phyloP scores from a whole-genome alignment of 2,797 vertebrate genomes.

The Hylomyscus alleni region DNA sequence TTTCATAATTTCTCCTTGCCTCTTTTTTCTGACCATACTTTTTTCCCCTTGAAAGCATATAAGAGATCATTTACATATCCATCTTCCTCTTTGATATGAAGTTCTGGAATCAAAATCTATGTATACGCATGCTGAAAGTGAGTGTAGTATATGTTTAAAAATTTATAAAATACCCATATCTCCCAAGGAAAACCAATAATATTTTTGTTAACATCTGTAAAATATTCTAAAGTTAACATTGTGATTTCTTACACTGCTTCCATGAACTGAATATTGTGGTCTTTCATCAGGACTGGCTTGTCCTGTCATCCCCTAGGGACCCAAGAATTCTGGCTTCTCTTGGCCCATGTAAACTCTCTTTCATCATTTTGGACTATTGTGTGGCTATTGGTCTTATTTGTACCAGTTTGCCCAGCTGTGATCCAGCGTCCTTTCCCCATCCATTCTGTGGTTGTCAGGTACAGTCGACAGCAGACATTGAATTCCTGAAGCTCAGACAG shows the following conservation, averaged over 20 bases:
- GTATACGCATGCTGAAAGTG: accelerated
- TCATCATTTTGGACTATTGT: not conserved
- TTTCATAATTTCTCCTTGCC: not conserved
- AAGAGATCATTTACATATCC: not conserved
- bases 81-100: not conserved
- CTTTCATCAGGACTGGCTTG: not conserved
- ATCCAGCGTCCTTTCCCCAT: not conserved
- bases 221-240: no score
- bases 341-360: not conserved
- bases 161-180: not conserved
- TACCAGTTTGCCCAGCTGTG: not conserved
- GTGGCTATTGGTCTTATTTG: not conserved
- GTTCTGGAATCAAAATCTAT: not conserved
- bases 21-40: not conserved
- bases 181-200: not conserved
- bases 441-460: not conserved
- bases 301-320: not conserved
- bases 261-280: not conserved
- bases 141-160: no score
- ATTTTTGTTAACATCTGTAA: not conserved
- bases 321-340: not conserved
- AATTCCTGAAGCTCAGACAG: not conserved
- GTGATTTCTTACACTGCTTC: not conserved
- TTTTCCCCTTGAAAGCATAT: not conserved
- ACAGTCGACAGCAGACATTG: not conserved